A percentile compares a stretch with the other conserved stretches of the same genome.
These are phyloP conservation scores for Eurypyga helias DNA, from an alignment of 2,113 vertebrate genomes.

Conservation along the genomic window DNA sequence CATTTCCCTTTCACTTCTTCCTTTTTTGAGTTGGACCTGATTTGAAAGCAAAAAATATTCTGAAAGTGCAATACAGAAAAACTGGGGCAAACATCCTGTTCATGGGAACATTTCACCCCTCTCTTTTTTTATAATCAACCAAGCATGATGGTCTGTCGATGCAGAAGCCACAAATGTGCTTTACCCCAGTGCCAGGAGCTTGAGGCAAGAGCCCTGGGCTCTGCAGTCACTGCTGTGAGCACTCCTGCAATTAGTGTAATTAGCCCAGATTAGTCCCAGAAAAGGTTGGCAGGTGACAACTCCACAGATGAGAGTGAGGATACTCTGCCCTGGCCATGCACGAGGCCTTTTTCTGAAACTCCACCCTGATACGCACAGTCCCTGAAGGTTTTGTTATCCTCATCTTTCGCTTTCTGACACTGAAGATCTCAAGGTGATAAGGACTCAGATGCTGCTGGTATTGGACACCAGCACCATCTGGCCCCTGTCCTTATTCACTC, in stretches of 20 bases:
- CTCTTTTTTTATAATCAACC: not conserved
- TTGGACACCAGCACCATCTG: conserved; percentile 42
- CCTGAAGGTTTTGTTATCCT: not conserved
- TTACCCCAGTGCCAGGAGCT: fast-evolving
- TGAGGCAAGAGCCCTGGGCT: not conserved
- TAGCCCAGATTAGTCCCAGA: not conserved
- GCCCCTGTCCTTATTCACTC: not conserved
- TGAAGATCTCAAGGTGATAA: not conserved
- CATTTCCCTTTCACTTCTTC: not conserved
- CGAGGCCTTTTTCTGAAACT: not conserved
- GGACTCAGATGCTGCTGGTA: not conserved
- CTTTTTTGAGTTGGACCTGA: not conserved
- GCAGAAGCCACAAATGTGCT: not conserved
- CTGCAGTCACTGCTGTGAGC: not conserved
- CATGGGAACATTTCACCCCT: not conserved
- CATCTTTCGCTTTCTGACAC: not conserved
- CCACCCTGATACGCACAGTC: fast-evolving
- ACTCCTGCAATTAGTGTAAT: not conserved
- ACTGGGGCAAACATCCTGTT: not conserved
- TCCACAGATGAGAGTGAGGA: fast-evolving
- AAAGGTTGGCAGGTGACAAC: not conserved
- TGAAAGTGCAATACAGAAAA: not conserved
- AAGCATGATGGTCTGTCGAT: not conserved
- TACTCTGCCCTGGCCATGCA: not conserved
- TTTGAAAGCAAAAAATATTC: not conserved